Evolutionary conservation across 2,888 invertebrate species (phyloP), one percentile per base, ranked within the genome.

Genomic region (Psylliodes chrysocephalus): DNA sequence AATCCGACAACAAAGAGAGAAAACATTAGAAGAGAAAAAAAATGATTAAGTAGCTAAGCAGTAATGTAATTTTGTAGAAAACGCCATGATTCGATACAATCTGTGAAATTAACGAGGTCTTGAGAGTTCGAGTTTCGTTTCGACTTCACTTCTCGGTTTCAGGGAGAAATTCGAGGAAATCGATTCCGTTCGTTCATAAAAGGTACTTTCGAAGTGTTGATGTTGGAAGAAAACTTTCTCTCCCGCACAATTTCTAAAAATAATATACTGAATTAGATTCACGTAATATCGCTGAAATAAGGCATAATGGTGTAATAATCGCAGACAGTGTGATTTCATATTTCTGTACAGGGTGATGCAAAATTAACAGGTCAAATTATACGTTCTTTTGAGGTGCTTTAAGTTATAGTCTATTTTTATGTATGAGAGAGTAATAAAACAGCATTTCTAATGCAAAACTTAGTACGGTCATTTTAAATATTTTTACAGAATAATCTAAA

Each of bases 151-250:
- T 38, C 22, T 57, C 35, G 19, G 47, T 30, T 57, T 57, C 19
- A 18, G 61, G 53, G 57, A 63, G 57, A 63, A 53, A 53, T 63
- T 63, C 49, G 55, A 52, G 60, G 60, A 56, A 66, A 63, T 63
- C 59, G 60, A 52, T 52, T 63, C n/a, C 33, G 54, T 53, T 53
- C 19, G 22, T 14, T n/a, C n/a, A n/a, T n/a, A n/a, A n/a, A 44
- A 47, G 47, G 47, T n/a, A 57, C 63, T 66, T 60, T 66, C 66
- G 56, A 60, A 53, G 60, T 60, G 63, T 62, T 59, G 61, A n/a
- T n/a, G n/a, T n/a, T n/a, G n/a, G n/a, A n/a, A n/a, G n/a, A 55
- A 67, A 63, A 67, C 67, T 67, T 67, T 67, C 64, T 64, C 67
- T 57, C 52, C 53, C 52, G 52, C 46, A 18, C 64, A 62, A 60